These are phyloP conservation scores for Nemopilema nomurai DNA, from an alignment of 30 jellyfish, hydroid and myxozoan species.

Conservation along the genomic window DNA sequence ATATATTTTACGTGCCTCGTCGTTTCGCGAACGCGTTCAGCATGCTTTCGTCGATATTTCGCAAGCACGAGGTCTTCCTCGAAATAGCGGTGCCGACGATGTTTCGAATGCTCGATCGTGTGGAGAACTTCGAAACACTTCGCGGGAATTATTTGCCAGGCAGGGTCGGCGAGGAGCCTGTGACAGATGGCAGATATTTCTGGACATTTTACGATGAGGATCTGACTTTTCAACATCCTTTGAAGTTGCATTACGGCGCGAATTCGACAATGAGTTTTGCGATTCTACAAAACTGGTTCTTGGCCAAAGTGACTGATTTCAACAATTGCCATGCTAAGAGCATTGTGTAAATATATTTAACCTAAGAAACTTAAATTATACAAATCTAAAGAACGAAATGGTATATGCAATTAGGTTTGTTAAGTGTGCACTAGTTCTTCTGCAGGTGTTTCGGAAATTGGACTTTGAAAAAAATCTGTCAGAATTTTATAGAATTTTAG, in stretches of 20 bases:
- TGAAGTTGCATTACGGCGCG: constrained; percentile 76
- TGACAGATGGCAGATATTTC: constrained; percentile 62
- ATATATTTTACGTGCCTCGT: constrained; percentile 87
- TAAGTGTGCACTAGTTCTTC: too few species aligned
- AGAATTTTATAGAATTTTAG: too few species aligned
- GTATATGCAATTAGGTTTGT: too few species aligned
- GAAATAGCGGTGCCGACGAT: constrained; percentile 98
- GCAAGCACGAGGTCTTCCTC: constrained; percentile 81
- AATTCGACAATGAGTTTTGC: constrained; percentile 59
- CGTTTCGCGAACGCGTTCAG: constrained; percentile 41
- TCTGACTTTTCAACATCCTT: constrained; percentile 84
- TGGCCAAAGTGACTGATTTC: constrained; percentile 29
- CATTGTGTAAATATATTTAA: neutral
- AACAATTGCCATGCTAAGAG: constrained; percentile 16
- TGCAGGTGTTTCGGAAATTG: too few species aligned
- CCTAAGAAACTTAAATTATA: too few species aligned
- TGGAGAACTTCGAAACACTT: constrained; percentile 49
- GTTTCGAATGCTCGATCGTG: constrained; percentile 70
- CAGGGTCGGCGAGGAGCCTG: constrained; percentile 78
- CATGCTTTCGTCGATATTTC: constrained; percentile 71
- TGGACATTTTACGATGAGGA: constrained; percentile 78
- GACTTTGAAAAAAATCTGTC: too few species aligned
- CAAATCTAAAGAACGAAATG: too few species aligned
- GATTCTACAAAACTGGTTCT: constrained; percentile 53
- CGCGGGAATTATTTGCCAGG: constrained; percentile 94